phyloP scores from a whole-genome alignment of 2,888 invertebrate genomes.

The Oscheius onirici region DNA sequence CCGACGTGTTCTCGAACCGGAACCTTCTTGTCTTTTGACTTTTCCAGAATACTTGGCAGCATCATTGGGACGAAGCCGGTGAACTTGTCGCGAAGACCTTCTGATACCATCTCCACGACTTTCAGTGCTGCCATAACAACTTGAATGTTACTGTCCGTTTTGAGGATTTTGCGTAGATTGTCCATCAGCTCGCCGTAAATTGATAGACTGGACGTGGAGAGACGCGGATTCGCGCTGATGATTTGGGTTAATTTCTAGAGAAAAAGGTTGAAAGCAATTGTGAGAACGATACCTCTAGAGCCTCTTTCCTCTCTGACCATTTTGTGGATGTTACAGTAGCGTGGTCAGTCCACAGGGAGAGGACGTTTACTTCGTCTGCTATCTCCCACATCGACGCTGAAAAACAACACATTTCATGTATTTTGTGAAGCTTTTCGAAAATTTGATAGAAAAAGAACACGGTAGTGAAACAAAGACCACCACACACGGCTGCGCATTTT shows the following conservation, averaged over 20 bases:
- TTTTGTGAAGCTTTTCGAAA: too few species aligned
- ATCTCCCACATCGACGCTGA: too few species aligned
- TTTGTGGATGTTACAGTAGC: slow-evolving; percentile 35
- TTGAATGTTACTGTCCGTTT: slow-evolving; percentile 92
- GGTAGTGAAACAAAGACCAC: too few species aligned
- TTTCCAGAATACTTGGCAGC: slow-evolving; percentile 82
- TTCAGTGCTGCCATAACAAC: slow-evolving; percentile 87
- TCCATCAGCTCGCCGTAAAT: slow-evolving; percentile 52
- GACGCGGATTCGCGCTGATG: slow-evolving; percentile 49
- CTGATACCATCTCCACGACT: slow-evolving; percentile 83
- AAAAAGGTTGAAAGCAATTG: background rate
- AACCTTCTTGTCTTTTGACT: slow-evolving; percentile 95
- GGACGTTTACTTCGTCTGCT: too few species aligned
- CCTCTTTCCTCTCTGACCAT: slow-evolving; percentile 54
- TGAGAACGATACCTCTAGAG: slow-evolving; percentile 37
- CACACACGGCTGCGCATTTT: too few species aligned
- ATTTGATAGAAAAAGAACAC: too few species aligned
- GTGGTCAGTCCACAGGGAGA: too few species aligned
- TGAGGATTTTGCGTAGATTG: slow-evolving; percentile 78
- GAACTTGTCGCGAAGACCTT: slow-evolving; percentile 87
- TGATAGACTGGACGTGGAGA: slow-evolving; percentile 41
- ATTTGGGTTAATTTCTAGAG: slow-evolving; percentile 43
- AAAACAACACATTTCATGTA: too few species aligned
- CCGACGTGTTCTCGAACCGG: slow-evolving; percentile 82
- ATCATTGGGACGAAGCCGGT: slow-evolving; percentile 80